Base-by-base conservation (phyloP, 2,797 vertebrate species). In the Xerus rutilus region DNA sequence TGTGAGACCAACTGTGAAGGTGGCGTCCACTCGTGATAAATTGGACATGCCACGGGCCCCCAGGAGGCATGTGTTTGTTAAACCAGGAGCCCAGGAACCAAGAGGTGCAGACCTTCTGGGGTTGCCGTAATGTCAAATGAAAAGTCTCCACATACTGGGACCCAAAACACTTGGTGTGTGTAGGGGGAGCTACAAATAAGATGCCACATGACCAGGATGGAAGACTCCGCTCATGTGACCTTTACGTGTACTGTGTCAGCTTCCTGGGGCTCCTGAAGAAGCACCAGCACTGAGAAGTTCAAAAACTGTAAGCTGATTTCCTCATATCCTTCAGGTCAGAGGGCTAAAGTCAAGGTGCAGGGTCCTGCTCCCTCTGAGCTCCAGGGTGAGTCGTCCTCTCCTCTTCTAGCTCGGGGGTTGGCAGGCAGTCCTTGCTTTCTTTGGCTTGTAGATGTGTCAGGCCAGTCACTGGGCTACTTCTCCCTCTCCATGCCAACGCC, bases 391-490 rank as follows among this genome's bases (percentile, higher is more conserved):
- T 17, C 28, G 13, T 25, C 25, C 45, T 52, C 20, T 0, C 65
- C 25, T n/a, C 79, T 39, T 6, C 10, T 11, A 72, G 45, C 1
- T 3, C 47, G 6, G 5, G 45, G 45, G 45, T 25, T 69, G 78
- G n/a, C 15, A 62, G 17, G 2, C 30, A 64, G 30, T 47, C 1
- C 7, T 5, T 32, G 21, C 17, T 0, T 35, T 21, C 13, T 47
- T 65, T 0, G 6, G 30, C 28, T 86, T 65, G 9, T 4, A 43
- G 45, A 8, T 21, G 30, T 30, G 10, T 25, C 10, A 2, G 3
- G 43, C 10, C 20, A 4, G 54, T 13, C 25, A 23, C 7, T 4
- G 1, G 30, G 35, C 62, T 1, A 0, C 64, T 72, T 76, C 2
- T 64, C 35, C 64, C 15, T 52, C 52, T 47, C 9, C 45, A 47